These are phyloP conservation scores for Augochlora pura DNA, from an alignment of 1,140 invertebrate species.

Conservation along the genomic window DNA sequence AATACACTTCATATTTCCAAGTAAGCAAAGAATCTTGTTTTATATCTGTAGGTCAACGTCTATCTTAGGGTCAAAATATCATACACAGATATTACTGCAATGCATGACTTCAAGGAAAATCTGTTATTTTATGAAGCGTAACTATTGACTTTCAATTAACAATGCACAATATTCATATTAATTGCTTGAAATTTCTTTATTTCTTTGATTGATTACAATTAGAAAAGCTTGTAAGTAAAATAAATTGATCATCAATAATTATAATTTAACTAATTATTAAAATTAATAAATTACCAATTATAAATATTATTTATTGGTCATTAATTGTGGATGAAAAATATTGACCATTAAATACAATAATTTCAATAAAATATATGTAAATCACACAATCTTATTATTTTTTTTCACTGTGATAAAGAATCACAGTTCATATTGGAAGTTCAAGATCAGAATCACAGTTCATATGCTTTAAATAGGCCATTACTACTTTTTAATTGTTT, in stretches of 20 bases:
- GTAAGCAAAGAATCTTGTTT: slow-evolving; percentile 49
- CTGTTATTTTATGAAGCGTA: slow-evolving; percentile 25
- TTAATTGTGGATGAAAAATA: background rate
- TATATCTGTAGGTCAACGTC: slow-evolving; percentile 64
- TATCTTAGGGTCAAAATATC: slow-evolving; percentile 66
- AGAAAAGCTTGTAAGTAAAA: no score
- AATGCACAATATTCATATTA: background rate
- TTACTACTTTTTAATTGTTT: slow-evolving; percentile 13
- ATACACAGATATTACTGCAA: slow-evolving; percentile 51
- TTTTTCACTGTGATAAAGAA: slow-evolving; percentile 54
- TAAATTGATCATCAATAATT: no score
- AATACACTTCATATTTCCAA: slow-evolving; percentile 43
- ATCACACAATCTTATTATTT: slow-evolving; percentile 59
- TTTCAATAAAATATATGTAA: slow-evolving; percentile 34
- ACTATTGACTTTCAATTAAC: background rate
- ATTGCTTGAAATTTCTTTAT: background rate
- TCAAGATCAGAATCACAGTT: slow-evolving; percentile 42
- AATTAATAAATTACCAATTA: no score
- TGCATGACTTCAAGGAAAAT: slow-evolving; percentile 41
- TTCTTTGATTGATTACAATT: no score
- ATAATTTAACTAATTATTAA: no score
- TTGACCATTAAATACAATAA: slow-evolving; percentile 39
- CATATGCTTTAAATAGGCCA: slow-evolving; percentile 66
- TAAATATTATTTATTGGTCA: no score
- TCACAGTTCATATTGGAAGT: slow-evolving; percentile 69